A percentile compares a stretch with the other conserved stretches of the same genome.
phyloP scores from a whole-genome alignment of 2,113 vertebrate genomes.

The Procapra przewalskii region DNA sequence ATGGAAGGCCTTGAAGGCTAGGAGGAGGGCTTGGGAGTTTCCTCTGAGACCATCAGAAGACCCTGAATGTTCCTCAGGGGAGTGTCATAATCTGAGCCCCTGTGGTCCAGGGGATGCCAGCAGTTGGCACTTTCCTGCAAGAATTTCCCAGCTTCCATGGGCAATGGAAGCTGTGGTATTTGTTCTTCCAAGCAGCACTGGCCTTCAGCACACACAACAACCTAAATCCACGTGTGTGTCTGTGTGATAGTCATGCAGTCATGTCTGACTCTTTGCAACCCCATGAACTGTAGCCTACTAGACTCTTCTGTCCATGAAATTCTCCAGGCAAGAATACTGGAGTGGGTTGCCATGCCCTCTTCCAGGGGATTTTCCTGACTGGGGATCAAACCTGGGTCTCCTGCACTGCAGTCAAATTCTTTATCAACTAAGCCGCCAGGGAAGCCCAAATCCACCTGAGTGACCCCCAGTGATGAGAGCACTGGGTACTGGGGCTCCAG shows the following conservation, averaged over 20 bases:
- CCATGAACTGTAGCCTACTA: neutral
- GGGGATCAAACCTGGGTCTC: neutral
- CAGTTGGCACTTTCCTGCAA: neutral
- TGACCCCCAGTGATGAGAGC: neutral
- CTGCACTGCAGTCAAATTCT: neutral
- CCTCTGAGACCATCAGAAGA: neutral
- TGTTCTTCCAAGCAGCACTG: neutral
- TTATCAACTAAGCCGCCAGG: neutral
- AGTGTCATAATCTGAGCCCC: too few relatives aligned
- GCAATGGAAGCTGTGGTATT: neutral
- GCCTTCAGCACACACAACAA: accelerated
- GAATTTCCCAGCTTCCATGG: neutral
- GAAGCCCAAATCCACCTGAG: neutral
- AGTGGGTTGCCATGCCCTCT: neutral
- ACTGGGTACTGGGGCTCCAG: too few relatives aligned
- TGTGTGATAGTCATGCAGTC: neutral
- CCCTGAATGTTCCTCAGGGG: neutral
- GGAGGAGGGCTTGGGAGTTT: neutral
- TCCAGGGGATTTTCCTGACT: neutral
- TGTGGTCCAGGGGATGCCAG: neutral
- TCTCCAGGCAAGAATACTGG: neutral
- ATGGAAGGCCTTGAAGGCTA: neutral
- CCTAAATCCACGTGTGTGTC: neutral
- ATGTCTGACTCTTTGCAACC: neutral
- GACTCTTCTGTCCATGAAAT: neutral